Conservation (phyloP, 2,113 vertebrate species). For the Coturnix japonica region DNA sequence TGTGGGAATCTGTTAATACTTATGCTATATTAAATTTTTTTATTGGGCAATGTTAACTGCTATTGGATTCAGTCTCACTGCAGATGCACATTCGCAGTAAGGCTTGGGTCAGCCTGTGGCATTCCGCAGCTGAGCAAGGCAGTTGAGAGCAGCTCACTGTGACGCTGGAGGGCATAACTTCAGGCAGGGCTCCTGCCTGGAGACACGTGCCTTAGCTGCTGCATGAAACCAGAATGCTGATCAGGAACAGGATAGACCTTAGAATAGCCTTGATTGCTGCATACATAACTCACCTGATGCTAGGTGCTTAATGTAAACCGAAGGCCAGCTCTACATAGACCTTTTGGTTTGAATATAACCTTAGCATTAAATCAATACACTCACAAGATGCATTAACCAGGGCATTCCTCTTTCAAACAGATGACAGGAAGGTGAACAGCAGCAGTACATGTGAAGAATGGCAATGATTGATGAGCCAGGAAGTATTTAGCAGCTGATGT, state of each 20-base stretch:
- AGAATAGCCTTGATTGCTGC: neutral
- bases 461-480: neutral
- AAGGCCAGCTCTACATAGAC: neutral
- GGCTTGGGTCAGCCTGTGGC: neutral
- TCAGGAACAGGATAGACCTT: neutral
- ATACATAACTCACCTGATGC: neutral
- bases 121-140: neutral
- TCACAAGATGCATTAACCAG: neutral
- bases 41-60: neutral
- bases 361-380: neutral
- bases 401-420: neutral
- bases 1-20: neutral
- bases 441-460: neutral
- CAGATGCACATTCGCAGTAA: fast-evolving
- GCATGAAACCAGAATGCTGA: fast-evolving
- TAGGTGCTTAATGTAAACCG: neutral
- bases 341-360: neutral
- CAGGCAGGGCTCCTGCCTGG: neutral
- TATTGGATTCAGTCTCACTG: fast-evolving
- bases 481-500: neutral
- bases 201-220: neutral
- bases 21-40: fast-evolving
- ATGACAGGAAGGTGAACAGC: neutral
- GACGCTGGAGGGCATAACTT: neutral
- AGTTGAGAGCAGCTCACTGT: neutral